Conservation (phyloP, 2,888 invertebrate species). For the Oligia fasciuncula region DNA sequence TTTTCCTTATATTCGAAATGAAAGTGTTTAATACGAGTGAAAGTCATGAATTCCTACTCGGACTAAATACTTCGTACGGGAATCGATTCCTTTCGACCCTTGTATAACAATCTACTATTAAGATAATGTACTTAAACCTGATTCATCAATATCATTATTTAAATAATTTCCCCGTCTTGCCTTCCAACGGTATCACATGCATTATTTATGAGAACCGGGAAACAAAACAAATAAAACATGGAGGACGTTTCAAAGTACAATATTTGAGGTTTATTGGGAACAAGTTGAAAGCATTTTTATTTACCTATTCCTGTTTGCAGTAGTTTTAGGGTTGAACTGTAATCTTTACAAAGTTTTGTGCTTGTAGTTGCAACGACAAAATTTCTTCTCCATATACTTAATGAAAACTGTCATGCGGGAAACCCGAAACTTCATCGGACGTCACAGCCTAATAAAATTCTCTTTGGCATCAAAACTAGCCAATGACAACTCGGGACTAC, state of each 20-base stretch:
- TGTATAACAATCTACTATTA: no score
- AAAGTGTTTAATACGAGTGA: no score
- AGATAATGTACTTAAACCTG: constrained; percentile 15
- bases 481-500: constrained; percentile 26
- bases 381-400: background rate
- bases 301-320: constrained; percentile 23
- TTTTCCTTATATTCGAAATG: no score
- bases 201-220: constrained; percentile 46
- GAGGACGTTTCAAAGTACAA: constrained; percentile 39
- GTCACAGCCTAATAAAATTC: constrained; percentile 39
- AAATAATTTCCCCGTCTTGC: constrained; percentile 43
- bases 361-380: background rate
- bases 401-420: constrained; percentile 14
- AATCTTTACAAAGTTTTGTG: constrained; percentile 1
- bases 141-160: constrained; percentile 44
- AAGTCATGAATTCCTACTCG: no score
- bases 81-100: no score
- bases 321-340: constrained; percentile 1
- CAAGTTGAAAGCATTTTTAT: constrained; percentile 40
- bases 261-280: constrained; percentile 47
- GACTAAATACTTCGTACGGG: no score
- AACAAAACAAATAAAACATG: constrained; percentile 58
- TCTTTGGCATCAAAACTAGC: constrained; percentile 50
- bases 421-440: constrained; percentile 12
- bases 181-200: constrained; percentile 43